Evolutionary conservation across 2,888 invertebrate species (phyloP), one percentile per base, ranked within the genome.

Genomic region (Oscheius sp.): DNA sequence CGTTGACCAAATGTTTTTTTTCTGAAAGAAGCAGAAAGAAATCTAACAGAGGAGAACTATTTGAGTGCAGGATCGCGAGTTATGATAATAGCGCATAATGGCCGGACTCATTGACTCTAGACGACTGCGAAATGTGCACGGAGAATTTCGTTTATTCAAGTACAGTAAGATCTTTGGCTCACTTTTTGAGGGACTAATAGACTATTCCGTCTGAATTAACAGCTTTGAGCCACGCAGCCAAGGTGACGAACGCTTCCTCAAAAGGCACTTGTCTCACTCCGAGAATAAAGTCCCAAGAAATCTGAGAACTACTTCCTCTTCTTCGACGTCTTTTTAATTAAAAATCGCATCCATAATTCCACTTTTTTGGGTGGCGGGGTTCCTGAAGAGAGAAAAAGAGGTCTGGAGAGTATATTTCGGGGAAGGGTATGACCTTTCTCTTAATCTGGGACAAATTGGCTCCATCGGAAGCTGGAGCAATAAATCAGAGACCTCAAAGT

Each of bases 1-100:
- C n/a, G n/a, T n/a, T n/a, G n/a, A n/a, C n/a, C n/a, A n/a, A n/a
- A n/a, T n/a, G n/a, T n/a, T n/a, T n/a, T n/a, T n/a, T n/a, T n/a
- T n/a, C n/a, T n/a, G n/a, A n/a, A n/a, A n/a, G 20, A 42, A 42
- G 15, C 42, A 42, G 20, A 42, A 42, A 42, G 20, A 20, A 42
- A 3, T 4, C 6, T n/a, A n/a, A n/a, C n/a, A n/a, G n/a, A n/a
- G n/a, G n/a, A 33, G 34, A 34, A 10, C 55, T 5, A 10, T 34
- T 33, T 33, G 20, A n/a, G 37, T 10, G 10, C 34, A 34, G 23
- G 55, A 25, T 27, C 25, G 52, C 31, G 61, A 61, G 45, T 61
- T 61, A 61, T 61, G 61, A 61, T 61, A 61, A 61, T 61, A 45
- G 45, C 10, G 27, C 61, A 61, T 61, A 61, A 61, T 61, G 61